A percentile compares a stretch with the other conserved stretches of the same genome.
Conservation (phyloP, 2,113 vertebrate genomes). For the Xiphophorus maculatus region DNA sequence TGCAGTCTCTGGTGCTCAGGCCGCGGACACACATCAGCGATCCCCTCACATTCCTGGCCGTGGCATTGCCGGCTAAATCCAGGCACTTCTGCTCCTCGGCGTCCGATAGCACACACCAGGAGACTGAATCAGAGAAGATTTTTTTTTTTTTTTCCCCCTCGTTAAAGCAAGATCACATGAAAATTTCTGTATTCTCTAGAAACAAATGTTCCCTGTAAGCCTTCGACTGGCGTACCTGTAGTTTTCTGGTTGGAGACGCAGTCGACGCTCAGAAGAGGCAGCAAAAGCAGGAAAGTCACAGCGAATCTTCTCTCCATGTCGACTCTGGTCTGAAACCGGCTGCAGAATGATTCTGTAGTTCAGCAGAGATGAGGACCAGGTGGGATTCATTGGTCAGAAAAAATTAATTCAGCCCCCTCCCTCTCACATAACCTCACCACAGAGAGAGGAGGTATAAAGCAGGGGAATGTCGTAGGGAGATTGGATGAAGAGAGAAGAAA, state of each 20-base stretch:
- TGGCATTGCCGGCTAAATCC: conserved; percentile 78
- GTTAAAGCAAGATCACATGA: not conserved
- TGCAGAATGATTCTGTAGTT: conserved; percentile 28
- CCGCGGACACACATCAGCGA: conserved; percentile 76
- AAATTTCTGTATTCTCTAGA: not conserved
- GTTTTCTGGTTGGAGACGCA: conserved; percentile 59
- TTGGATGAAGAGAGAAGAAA: conserved; percentile 63
- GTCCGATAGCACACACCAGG: conserved; percentile 79
- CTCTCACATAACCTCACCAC: conserved; percentile 54
- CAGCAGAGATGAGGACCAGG: conserved; percentile 28
- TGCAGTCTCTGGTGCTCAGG: conserved; percentile 75
- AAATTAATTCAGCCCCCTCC: conserved; percentile 34
- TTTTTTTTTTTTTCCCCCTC: not conserved
- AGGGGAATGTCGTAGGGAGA: conserved; percentile 30
- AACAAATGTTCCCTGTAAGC: not conserved
- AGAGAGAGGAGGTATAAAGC: conserved; percentile 20
- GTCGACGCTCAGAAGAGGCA: conserved; percentile 62
- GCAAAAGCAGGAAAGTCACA: conserved; percentile 65
- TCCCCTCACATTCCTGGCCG: conserved; percentile 72
- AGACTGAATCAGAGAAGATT: conserved; percentile 58
- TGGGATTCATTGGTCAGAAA: conserved; percentile 29
- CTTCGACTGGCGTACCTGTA: conserved; percentile 59
- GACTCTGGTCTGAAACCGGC: conserved; percentile 48
- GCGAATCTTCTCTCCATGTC: conserved; percentile 73
- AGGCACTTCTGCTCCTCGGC: conserved; percentile 81